phyloP scores from a whole-genome alignment of 2,113 vertebrate species.

The Probosciger aterrimus region DNA sequence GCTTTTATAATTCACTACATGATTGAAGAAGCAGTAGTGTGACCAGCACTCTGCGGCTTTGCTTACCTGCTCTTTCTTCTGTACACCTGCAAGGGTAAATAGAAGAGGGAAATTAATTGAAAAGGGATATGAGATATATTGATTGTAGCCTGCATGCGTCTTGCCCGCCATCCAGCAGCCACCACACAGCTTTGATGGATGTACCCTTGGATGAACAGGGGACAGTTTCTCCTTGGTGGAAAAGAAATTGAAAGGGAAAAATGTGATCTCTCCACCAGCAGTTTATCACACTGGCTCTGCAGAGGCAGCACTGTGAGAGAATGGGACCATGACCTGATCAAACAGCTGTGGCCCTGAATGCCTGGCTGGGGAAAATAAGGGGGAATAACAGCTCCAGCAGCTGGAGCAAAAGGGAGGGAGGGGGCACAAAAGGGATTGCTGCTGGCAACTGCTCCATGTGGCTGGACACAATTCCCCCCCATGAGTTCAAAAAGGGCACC shows the following conservation, averaged over 20 bases:
- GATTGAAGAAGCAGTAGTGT: neutral
- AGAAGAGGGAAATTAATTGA: neutral
- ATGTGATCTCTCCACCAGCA: neutral
- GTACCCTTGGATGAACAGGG: neutral
- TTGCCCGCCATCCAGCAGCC: neutral
- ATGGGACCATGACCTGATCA: slow-evolving; percentile 35
- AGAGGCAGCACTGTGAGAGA: neutral
- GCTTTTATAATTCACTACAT: neutral
- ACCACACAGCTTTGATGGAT: neutral
- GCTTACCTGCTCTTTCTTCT: neutral
- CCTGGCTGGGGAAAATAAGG: neutral
- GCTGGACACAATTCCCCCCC: neutral
- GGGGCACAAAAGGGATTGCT: slow-evolving; percentile 7
- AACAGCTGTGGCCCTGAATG: slow-evolving; percentile 44
- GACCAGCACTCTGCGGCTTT: rapidly evolving
- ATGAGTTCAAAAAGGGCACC: slow-evolving; percentile 69
- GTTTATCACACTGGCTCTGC: neutral
- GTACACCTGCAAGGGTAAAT: no score
- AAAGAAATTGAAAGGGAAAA: neutral
- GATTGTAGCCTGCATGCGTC: neutral
- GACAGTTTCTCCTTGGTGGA: neutral
- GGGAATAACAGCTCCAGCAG: slow-evolving; percentile 38
- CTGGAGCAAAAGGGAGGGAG: neutral
- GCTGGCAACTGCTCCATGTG: slow-evolving; percentile 62
- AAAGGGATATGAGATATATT: neutral